A percentile compares a stretch with the other conserved stretches of the same genome.
phyloP scores from a whole-genome alignment of 2,888 invertebrate species.

The Stomorhina lunata region DNA sequence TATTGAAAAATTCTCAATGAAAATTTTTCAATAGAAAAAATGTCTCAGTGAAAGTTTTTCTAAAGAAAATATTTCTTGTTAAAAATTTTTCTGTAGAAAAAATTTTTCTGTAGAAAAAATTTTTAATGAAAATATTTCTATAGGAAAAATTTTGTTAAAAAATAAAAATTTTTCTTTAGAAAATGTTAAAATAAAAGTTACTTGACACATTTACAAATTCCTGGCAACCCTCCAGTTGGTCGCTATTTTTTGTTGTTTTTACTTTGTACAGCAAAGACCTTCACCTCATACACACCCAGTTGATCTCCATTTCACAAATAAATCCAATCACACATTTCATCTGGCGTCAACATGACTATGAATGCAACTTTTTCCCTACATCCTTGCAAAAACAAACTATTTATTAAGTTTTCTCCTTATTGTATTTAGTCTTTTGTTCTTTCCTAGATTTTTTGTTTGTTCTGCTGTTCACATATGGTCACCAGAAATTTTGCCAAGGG shows the following conservation, averaged over 20 bases:
- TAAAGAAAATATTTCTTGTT: no score
- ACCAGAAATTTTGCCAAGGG: constrained; percentile 46
- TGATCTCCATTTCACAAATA: constrained; percentile 33
- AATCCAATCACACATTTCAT: constrained; percentile 28
- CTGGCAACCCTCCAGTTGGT: not conserved
- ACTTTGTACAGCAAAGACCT: constrained; percentile 24
- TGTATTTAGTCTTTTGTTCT: not conserved
- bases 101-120: no score
- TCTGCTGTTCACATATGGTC: constrained; percentile 60
- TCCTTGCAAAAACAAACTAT: constrained; percentile 14
- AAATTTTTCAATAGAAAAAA: no score
- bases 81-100: no score
- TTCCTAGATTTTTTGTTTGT: not conserved
- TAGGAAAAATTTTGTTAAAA: no score
- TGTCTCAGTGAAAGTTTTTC: no score
- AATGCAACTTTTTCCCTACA: constrained; percentile 21
- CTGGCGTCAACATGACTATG: constrained; percentile 61
- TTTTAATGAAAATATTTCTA: no score
- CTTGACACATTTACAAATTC: no score
- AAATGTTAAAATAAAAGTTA: no score
- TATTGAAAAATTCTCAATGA: no score
- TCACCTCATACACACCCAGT: constrained; percentile 37
- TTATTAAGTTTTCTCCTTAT: not conserved
- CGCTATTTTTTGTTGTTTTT: not conserved
- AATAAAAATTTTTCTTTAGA: no score